Evolutionary conservation across 2,113 vertebrate genomes (phyloP).

Genomic region (Bucco capensis): DNA sequence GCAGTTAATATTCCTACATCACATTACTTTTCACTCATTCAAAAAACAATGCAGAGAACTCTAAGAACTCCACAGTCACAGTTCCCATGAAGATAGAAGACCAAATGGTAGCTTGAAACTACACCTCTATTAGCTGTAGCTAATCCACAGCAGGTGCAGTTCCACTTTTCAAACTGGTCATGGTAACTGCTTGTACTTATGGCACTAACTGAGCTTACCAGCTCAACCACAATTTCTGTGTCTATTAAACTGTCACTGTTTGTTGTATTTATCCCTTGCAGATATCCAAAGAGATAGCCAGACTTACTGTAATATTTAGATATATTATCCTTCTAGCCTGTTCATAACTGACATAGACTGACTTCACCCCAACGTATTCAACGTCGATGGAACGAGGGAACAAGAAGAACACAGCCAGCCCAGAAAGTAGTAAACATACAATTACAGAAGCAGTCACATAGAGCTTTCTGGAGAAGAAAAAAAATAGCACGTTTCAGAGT

Average conservation of each 20-base stretch:
- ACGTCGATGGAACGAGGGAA: slow-evolving; percentile 96
- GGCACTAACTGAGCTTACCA: background rate
- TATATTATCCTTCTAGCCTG: slow-evolving; percentile 81
- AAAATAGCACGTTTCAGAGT: background rate
- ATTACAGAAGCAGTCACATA: slow-evolving; percentile 91
- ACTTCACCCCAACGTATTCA: slow-evolving; percentile 91
- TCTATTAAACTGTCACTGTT: background rate
- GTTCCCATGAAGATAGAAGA: background rate
- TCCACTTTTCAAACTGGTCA: background rate
- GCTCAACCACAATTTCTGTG: background rate
- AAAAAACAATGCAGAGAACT: background rate
- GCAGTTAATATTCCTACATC: background rate
- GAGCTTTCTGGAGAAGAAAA: slow-evolving; percentile 81
- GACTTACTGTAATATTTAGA: slow-evolving; percentile 93
- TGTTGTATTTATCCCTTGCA: background rate
- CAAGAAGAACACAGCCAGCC: slow-evolving; percentile 93
- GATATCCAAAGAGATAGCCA: background rate
- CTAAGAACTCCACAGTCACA: background rate
- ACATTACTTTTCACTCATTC: background rate
- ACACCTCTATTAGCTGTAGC: background rate
- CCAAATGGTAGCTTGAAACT: background rate
- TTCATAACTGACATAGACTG: slow-evolving; percentile 88
- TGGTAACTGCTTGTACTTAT: background rate
- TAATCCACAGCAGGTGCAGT: background rate
- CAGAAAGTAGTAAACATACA: slow-evolving; percentile 90